A percentile compares a stretch with the other conserved stretches of the same genome.
Conservation (phyloP, 2,888 invertebrate species). For the Drosophila pseudotakahashii region DNA sequence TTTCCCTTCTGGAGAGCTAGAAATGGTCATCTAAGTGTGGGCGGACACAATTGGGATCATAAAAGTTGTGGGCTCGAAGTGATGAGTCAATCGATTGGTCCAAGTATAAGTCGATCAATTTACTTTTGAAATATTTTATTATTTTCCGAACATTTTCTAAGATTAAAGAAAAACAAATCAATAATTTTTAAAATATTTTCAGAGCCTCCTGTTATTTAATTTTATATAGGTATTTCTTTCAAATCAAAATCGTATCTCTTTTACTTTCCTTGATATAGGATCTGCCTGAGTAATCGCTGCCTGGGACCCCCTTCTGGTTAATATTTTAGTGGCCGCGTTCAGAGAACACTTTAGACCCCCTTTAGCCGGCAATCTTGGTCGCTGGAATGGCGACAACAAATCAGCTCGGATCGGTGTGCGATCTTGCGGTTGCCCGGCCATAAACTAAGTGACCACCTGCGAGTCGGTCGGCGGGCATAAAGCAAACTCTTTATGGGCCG, state of each 20-base stretch:
- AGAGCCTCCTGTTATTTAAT: too few species aligned
- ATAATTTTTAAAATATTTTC: too few species aligned
- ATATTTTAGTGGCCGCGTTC: conserved; percentile 11
- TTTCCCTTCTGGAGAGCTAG: neutral
- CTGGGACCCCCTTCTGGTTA: neutral
- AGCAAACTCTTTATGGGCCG: conserved; percentile 66
- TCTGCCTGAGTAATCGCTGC: conserved; percentile 13
- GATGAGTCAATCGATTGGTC: conserved; percentile 39
- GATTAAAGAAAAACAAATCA: too few species aligned
- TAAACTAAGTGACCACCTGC: conserved; percentile 62
- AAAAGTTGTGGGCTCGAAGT: conserved; percentile 6
- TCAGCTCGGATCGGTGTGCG: conserved; percentile 60
- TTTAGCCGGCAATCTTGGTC: conserved; percentile 11
- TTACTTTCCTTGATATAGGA: neutral
- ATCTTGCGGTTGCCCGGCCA: conserved; percentile 46
- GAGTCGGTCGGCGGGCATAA: conserved; percentile 51
- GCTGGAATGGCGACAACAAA: conserved; percentile 62
- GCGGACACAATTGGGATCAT: conserved; percentile 35
- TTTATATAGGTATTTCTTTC: too few species aligned
- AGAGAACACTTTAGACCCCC: conserved; percentile 26
- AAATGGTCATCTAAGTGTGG: conserved; percentile 22
- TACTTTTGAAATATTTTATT: too few species aligned
- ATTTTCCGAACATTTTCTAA: too few species aligned
- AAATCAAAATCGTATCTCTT: neutral
- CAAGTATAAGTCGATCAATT: conserved; percentile 28